Evolutionary conservation across 2,113 vertebrate species (phyloP).

Genomic region (Todiramphus chloris): DNA sequence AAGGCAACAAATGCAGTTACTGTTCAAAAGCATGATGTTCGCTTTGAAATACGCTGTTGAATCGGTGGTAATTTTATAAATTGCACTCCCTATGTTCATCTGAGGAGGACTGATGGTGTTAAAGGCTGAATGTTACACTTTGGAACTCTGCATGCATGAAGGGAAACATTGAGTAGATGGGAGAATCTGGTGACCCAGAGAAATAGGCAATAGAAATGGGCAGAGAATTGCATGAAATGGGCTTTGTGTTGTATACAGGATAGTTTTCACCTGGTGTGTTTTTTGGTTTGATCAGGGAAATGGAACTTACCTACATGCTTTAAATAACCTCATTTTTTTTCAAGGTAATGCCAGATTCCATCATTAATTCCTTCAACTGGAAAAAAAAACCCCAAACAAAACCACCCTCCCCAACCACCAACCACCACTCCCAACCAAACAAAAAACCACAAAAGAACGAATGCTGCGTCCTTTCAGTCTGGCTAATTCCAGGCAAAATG

Average conservation of each 20-base stretch:
- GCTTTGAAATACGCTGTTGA: not conserved
- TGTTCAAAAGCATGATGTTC: fast-evolving
- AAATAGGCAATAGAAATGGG: not conserved
- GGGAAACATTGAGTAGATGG: not conserved
- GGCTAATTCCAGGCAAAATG: not conserved
- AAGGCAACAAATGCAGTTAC: not conserved
- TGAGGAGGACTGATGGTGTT: not conserved
- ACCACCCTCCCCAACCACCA: not conserved
- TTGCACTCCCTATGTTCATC: not conserved
- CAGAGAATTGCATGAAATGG: not conserved
- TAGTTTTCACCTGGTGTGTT: not conserved
- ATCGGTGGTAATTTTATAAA: not conserved
- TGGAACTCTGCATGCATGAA: not conserved
- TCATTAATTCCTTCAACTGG: not conserved
- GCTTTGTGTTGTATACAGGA: not conserved
- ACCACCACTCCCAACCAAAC: too few species aligned
- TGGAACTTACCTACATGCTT: not conserved
- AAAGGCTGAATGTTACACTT: not conserved
- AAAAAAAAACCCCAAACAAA: not conserved
- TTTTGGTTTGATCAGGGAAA: not conserved
- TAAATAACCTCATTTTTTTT: not conserved
- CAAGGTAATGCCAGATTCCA: not conserved
- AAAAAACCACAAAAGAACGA: not conserved
- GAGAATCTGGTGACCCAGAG: not conserved
- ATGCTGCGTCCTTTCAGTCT: fast-evolving